Evolutionary conservation across 2,888 invertebrate species (phyloP).

Genomic region (Tachystola acroxantha): DNA sequence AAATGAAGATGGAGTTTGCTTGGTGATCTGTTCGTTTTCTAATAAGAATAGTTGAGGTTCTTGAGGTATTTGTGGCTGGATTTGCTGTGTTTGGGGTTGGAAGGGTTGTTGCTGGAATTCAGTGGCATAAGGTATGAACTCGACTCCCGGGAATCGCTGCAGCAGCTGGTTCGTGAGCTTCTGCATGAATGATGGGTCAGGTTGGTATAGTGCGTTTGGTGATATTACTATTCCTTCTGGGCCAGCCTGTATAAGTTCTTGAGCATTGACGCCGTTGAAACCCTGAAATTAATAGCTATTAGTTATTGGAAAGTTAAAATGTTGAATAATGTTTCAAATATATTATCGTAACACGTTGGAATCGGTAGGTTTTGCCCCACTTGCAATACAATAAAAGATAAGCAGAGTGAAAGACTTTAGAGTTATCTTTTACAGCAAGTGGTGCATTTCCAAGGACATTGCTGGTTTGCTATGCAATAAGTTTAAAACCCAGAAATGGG

Average conservation of each 20-base stretch:
- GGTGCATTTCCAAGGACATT: too few relatives aligned
- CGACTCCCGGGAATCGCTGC: conserved; percentile 57
- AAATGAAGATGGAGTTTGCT: conserved; percentile 38
- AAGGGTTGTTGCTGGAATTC: conserved; percentile 17
- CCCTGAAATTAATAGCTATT: conserved; percentile 32
- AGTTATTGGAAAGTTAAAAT: too few relatives aligned
- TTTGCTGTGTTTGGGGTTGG: conserved; percentile 26
- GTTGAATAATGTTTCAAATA: too few relatives aligned
- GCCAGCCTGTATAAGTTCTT: conserved; percentile 48
- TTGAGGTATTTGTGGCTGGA: background rate
- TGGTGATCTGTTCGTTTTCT: conserved; percentile 46
- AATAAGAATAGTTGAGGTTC: conserved; percentile 36
- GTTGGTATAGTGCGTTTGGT: conserved; percentile 68
- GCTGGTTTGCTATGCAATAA: too few relatives aligned
- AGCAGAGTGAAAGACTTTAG: too few relatives aligned
- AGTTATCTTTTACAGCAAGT: too few relatives aligned
- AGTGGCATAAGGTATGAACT: conserved; percentile 63
- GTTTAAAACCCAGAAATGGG: too few relatives aligned
- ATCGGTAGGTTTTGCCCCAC: too few relatives aligned
- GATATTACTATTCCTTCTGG: conserved; percentile 56
- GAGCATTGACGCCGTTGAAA: conserved; percentile 42
- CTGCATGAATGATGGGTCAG: conserved; percentile 68
- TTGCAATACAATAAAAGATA: too few relatives aligned
- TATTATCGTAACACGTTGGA: too few relatives aligned
- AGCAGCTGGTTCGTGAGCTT: conserved; percentile 59